phyloP scores from a whole-genome alignment of 2,113 vertebrate genomes.

The Charadrius vociferus region DNA sequence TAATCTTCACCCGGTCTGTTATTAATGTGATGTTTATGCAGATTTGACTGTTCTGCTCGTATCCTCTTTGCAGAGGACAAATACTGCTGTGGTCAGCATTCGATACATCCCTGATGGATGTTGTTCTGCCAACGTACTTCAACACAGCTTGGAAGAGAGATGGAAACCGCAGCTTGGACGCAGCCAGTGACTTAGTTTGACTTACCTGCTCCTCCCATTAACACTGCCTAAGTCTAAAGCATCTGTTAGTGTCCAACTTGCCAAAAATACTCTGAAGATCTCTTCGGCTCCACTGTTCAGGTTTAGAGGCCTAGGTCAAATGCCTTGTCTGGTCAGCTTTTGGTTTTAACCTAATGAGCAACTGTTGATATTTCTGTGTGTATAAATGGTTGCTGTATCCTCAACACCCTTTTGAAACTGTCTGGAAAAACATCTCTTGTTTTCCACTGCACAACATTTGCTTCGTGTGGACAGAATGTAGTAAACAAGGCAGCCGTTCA shows the following conservation, averaged over 20 bases:
- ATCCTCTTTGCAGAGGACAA: conserved; percentile 42
- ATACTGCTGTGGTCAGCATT: conserved; percentile 60
- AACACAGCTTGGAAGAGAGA: conserved; percentile 30
- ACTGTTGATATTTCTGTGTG: neutral
- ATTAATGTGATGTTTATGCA: conserved; percentile 35
- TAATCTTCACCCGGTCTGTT: neutral
- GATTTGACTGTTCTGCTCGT: neutral
- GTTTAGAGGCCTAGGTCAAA: neutral
- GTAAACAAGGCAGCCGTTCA: neutral
- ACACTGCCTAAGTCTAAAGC: neutral
- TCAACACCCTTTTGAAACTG: neutral
- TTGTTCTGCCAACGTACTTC: conserved; percentile 55
- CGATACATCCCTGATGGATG: conserved; percentile 2
- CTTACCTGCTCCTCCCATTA: neutral
- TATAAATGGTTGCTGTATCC: no score
- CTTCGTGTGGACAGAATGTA: neutral
- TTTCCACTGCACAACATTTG: neutral
- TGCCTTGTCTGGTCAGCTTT: neutral
- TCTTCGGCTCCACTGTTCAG: neutral
- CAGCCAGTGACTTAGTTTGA: neutral
- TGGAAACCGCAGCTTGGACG: neutral
- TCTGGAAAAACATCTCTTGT: neutral
- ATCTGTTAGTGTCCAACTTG: neutral
- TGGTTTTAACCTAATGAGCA: neutral
- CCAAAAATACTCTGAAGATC: neutral